These are phyloP conservation scores for Acanthoscelides obtectus DNA, from an alignment of 2,888 invertebrate species.

Conservation along the genomic window DNA sequence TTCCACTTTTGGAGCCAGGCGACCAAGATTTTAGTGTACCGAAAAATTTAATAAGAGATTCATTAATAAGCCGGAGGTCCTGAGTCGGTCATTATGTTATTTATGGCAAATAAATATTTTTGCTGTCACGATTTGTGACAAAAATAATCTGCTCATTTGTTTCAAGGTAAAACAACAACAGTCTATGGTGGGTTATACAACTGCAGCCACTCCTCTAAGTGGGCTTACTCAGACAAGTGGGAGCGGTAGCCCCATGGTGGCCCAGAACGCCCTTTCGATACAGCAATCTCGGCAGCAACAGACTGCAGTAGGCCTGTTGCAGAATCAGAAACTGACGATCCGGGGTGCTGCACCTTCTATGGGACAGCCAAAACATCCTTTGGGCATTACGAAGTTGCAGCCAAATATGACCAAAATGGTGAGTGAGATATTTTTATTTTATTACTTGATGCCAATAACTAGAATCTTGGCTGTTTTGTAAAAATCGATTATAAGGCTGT, in stretches of 20 bases:
- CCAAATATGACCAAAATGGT: background rate
- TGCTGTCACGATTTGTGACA: too few species aligned
- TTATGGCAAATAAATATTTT: too few species aligned
- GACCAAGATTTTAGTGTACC: too few species aligned
- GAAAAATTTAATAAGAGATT: too few species aligned
- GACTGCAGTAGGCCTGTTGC: background rate
- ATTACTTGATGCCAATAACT: too few species aligned
- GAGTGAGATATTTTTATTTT: too few species aligned
- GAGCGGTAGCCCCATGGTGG: background rate
- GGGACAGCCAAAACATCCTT: background rate
- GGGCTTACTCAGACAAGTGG: conserved; percentile 6
- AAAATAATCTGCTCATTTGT: too few species aligned
- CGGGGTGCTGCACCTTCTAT: background rate
- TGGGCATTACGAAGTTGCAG: background rate
- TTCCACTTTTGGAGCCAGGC: too few species aligned
- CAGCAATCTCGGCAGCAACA: conserved; percentile 2
- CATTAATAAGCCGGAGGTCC: too few species aligned
- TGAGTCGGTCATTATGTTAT: too few species aligned
- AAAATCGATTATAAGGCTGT: too few species aligned
- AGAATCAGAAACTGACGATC: background rate
- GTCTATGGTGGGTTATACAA: conserved; percentile 4
- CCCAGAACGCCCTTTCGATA: conserved; percentile 15
- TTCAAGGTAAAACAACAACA: conserved; percentile 20
- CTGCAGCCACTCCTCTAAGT: conserved; percentile 8
- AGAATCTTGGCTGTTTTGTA: too few species aligned